Conservation (phyloP, 1,140 invertebrate species). For the Camponotus floridanus region DNA sequence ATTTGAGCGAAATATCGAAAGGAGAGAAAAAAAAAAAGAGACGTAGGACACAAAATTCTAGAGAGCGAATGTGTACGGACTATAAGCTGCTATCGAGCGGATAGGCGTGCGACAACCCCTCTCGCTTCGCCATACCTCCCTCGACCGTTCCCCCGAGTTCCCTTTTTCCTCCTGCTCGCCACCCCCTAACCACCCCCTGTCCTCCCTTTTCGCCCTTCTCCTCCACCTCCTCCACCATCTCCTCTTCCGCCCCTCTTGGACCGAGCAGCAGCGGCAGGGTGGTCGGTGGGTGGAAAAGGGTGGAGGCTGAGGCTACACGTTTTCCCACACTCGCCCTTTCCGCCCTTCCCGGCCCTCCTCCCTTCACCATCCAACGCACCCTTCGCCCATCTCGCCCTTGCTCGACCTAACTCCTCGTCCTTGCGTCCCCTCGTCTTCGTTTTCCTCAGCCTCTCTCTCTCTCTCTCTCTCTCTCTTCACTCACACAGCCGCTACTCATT, state of each 20-base stretch:
- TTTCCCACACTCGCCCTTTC: conserved; percentile 74
- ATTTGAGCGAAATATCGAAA: conserved; percentile 46
- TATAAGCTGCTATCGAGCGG: conserved; percentile 85
- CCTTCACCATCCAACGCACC: conserved; percentile 63
- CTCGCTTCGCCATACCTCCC: conserved; percentile 52
- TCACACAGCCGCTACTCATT: conserved; percentile 81
- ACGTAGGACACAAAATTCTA: conserved; percentile 76
- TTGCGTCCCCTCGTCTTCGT: conserved; percentile 38
- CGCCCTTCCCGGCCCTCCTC: conserved; percentile 63
- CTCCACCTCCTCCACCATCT: conserved; percentile 42
- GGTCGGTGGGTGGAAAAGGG: conserved; percentile 75
- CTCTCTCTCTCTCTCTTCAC: conserved; percentile 40
- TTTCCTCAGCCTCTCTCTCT: conserved; percentile 11
- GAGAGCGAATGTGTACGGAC: conserved; percentile 82
- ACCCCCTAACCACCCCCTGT: conserved; percentile 65
- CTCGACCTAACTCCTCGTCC: conserved; percentile 56
- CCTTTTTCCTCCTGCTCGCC: conserved; percentile 70
- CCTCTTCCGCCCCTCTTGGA: conserved; percentile 67
- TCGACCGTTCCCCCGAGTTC: conserved; percentile 71
- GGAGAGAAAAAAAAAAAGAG: conserved; percentile 28
- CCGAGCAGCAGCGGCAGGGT: conserved; percentile 73
- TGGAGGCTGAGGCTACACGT: conserved; percentile 75
- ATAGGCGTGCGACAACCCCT: conserved; percentile 83
- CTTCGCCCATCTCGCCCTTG: conserved; percentile 59
- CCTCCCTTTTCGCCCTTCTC: conserved; percentile 76